Percentiles rank a stretch among this genome's conserved stretches.
Evolutionary conservation across 2,113 vertebrate species (phyloP).

Genomic region (Helogale parvula): DNA sequence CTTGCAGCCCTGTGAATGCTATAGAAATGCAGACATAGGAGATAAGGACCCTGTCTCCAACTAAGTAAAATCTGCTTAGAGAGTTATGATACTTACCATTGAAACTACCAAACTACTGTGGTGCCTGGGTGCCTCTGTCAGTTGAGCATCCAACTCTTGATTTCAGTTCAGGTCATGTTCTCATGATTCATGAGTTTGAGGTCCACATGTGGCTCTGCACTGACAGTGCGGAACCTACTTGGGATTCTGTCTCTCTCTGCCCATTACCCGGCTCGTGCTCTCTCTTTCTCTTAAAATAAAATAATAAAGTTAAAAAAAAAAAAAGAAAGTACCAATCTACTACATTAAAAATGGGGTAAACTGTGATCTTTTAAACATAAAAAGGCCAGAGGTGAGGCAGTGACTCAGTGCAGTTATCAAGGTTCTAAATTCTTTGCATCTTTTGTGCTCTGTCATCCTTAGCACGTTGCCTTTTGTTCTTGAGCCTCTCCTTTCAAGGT

Average conservation of each 20-base stretch:
- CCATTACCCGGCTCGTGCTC: too few species aligned
- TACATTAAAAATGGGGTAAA: neutral
- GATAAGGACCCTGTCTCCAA: neutral
- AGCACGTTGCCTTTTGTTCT: neutral
- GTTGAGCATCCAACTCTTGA: too few species aligned
- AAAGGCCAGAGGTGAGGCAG: neutral
- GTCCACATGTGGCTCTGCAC: too few species aligned
- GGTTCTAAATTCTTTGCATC: neutral
- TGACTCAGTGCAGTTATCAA: neutral
- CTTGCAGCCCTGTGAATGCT: neutral
- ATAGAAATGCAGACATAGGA: neutral
- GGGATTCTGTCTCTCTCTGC: too few species aligned
- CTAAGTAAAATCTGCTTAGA: neutral
- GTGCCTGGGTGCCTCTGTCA: too few species aligned
- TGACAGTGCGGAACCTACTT: too few species aligned
- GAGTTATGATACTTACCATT: neutral
- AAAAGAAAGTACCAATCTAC: neutral
- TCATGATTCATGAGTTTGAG: too few species aligned
- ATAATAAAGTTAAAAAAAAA: too few species aligned
- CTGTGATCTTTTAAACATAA: neutral
- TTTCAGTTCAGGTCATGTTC: too few species aligned
- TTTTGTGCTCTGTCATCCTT: neutral
- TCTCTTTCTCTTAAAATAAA: too few species aligned
- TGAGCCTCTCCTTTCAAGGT: neutral
- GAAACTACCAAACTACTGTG: constrained; percentile 36